These are phyloP conservation scores for Apamea sordens DNA, from an alignment of 2,888 invertebrate genomes.

Conservation along the genomic window DNA sequence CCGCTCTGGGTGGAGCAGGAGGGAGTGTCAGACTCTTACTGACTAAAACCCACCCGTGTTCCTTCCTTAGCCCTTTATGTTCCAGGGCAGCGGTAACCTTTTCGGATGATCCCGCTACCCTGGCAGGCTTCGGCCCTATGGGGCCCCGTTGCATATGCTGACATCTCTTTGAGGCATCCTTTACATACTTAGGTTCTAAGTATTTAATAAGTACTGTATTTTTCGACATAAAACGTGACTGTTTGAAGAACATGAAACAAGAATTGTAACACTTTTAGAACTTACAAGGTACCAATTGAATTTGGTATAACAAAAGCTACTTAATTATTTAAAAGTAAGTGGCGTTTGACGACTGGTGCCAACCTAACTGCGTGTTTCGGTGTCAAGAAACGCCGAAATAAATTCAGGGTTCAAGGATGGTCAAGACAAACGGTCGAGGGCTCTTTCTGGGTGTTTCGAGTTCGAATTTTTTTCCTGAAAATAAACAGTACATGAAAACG, in stretches of 20 bases:
- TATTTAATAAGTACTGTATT: not conserved
- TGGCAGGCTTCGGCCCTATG: too few species aligned
- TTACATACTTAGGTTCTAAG: too few species aligned
- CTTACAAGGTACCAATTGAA: not conserved
- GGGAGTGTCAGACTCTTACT: too few species aligned
- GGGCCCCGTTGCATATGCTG: too few species aligned
- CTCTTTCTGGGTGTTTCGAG: not conserved
- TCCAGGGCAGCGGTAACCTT: too few species aligned
- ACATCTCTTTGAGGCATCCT: too few species aligned
- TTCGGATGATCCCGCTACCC: too few species aligned
- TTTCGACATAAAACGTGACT: not conserved
- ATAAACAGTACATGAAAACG: not conserved
- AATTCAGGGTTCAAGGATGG: constrained; percentile 25
- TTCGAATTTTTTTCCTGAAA: too few species aligned
- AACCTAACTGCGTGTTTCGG: not conserved
- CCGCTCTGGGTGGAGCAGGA: too few species aligned
- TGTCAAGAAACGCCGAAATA: not conserved
- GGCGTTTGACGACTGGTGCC: not conserved
- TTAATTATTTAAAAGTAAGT: constrained; percentile 20
- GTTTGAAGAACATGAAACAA: not conserved
- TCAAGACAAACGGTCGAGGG: constrained; percentile 12
- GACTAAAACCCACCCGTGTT: too few species aligned
- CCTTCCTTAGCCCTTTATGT: too few species aligned
- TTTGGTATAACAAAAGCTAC: not conserved
- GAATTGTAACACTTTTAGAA: not conserved